Conservation (phyloP, 2,888 invertebrate species). For the Archips crataeganus region DNA sequence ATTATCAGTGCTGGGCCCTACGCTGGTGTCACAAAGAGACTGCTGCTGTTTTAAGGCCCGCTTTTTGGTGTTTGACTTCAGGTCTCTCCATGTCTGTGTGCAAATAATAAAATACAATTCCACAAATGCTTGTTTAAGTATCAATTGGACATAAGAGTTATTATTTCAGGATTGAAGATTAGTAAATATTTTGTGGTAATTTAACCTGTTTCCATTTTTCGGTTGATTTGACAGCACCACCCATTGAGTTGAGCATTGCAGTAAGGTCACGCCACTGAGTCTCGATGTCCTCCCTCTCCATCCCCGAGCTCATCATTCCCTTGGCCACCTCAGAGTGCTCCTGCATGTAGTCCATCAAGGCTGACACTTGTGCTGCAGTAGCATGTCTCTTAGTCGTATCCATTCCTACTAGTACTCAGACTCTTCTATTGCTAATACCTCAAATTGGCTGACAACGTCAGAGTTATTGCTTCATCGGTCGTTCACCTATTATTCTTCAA, state of each 20-base stretch:
- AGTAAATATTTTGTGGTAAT: neutral
- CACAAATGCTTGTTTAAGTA: neutral
- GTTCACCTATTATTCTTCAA: neutral
- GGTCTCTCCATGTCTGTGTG: conserved; percentile 55
- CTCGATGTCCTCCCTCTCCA: conserved; percentile 53
- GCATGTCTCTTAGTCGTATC: conserved; percentile 53
- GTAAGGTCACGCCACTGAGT: conserved; percentile 54
- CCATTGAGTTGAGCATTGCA: conserved; percentile 46
- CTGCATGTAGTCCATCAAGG: conserved; percentile 56
- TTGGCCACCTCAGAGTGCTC: conserved; percentile 53
- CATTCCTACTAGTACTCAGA: conserved; percentile 43
- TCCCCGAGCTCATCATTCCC: conserved; percentile 49
- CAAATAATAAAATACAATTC: no score
- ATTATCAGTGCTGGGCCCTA: conserved; percentile 46
- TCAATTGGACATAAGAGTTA: no score
- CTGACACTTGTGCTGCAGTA: conserved; percentile 53
- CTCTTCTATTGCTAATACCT: neutral
- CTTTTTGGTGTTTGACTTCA: conserved; percentile 54
- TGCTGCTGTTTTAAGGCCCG: conserved; percentile 49
- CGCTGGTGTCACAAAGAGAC: conserved; percentile 49
- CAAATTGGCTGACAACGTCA: neutral
- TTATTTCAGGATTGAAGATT: no score
- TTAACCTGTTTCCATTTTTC: conserved; percentile 60
- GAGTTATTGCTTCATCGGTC: neutral
- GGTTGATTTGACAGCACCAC: conserved; percentile 53